Percentiles rank a stretch among this genome's conserved stretches.
These are phyloP conservation scores for Ditula angustiorana DNA, from an alignment of 2,888 invertebrate genomes.

Conservation along the genomic window DNA sequence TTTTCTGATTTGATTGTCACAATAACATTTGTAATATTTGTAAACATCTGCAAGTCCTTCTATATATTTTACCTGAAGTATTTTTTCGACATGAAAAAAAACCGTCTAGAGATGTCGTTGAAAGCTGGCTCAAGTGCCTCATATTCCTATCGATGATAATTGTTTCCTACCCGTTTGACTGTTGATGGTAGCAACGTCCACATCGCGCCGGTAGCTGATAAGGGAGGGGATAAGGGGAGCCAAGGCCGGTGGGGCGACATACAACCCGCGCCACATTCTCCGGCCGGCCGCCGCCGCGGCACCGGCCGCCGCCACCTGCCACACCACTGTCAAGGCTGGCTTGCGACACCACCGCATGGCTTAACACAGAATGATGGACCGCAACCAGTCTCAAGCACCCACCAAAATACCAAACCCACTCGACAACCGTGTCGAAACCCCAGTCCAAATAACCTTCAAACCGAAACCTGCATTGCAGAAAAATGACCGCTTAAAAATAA, in stretches of 20 bases:
- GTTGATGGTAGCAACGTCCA: neutral
- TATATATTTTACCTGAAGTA: too few relatives aligned
- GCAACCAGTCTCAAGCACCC: conserved; percentile 26
- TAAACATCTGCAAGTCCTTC: too few relatives aligned
- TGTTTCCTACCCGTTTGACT: neutral
- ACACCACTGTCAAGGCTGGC: conserved; percentile 80
- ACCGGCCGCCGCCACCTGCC: conserved; percentile 60
- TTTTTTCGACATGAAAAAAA: too few relatives aligned
- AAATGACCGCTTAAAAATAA: conserved; percentile 44
- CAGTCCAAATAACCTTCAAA: conserved; percentile 59
- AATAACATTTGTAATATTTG: too few relatives aligned
- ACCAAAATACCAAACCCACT: conserved; percentile 60
- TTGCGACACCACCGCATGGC: conserved; percentile 70
- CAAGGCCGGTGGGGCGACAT: conserved; percentile 78
- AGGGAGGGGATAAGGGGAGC: conserved; percentile 67
- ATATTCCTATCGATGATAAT: too few relatives aligned
- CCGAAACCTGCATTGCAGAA: conserved; percentile 41
- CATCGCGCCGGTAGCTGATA: conserved; percentile 47
- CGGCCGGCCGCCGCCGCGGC: conserved; percentile 64
- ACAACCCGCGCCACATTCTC: conserved; percentile 80
- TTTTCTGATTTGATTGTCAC: too few relatives aligned
- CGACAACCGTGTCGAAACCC: conserved; percentile 63
- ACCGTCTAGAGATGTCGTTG: too few relatives aligned
- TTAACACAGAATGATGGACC: conserved; percentile 49
- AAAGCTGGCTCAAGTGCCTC: too few relatives aligned